Percentiles rank a stretch among this genome's conserved stretches.
phyloP scores from a whole-genome alignment of 2,888 invertebrate species.

The Ptilodon capucinus region DNA sequence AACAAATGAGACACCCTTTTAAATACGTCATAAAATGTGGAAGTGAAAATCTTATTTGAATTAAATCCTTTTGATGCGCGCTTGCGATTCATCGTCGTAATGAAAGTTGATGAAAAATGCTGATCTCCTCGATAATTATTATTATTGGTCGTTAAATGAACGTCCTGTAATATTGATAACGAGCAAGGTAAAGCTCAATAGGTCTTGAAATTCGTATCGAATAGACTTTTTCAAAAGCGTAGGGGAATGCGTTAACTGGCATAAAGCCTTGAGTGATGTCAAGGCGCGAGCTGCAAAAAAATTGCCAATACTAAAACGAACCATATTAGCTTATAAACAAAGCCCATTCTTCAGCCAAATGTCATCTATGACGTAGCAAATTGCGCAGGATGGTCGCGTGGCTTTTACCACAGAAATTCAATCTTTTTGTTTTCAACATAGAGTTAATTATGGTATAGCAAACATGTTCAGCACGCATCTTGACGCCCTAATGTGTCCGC shows the following conservation, averaged over 20 bases:
- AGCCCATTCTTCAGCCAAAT: too few species aligned
- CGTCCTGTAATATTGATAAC: slow-evolving; percentile 25
- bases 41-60: slow-evolving; percentile 43
- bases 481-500: too few species aligned
- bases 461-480: too few species aligned
- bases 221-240: slow-evolving; percentile 12
- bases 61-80: slow-evolving; percentile 41
- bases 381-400: too few species aligned
- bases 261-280: too few species aligned
- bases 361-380: too few species aligned
- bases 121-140: not conserved
- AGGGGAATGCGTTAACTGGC: slow-evolving; percentile 4
- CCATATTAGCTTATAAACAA: too few species aligned
- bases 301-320: too few species aligned
- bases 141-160: slow-evolving; percentile 13
- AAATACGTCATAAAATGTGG: slow-evolving; percentile 18
- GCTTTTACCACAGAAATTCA: too few species aligned
- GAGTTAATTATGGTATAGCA: too few species aligned
- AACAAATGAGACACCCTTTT: not conserved
- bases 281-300: too few species aligned
- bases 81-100: slow-evolving; percentile 24
- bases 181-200: slow-evolving; percentile 14
- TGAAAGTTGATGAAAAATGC: slow-evolving; percentile 24
- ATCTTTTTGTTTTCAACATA: too few species aligned
- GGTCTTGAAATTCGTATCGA: slow-evolving; percentile 22